Evolutionary conservation across 2,797 vertebrate species (phyloP).

Genomic region (Tadarida brasiliensis): DNA sequence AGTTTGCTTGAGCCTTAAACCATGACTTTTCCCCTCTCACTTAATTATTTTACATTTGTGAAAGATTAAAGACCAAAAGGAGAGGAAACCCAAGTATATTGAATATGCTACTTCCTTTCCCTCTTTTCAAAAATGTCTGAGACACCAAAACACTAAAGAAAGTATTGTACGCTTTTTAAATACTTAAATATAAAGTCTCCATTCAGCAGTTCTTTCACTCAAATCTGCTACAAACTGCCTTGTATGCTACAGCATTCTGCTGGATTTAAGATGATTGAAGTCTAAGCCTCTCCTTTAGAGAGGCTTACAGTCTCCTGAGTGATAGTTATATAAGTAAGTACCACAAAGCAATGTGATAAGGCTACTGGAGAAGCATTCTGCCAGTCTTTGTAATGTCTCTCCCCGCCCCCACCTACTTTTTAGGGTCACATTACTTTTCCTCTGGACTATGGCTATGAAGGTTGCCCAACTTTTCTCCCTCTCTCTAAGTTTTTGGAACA

Average conservation of each 20-base stretch:
- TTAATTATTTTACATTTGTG: slow-evolving; percentile 43
- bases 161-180: neutral
- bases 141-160: neutral
- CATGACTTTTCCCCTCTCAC: neutral
- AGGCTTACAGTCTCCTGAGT: neutral
- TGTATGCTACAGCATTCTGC: neutral
- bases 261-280: neutral
- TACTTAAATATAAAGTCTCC: neutral
- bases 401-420: neutral
- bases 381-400: neutral
- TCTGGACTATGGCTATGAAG: neutral
- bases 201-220: neutral
- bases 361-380: neutral
- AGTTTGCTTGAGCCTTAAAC: neutral
- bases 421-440: neutral
- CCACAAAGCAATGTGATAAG: neutral
- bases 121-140: neutral
- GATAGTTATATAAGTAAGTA: neutral
- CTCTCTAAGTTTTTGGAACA: neutral
- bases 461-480: neutral
- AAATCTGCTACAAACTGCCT: neutral
- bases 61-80: slow-evolving; percentile 17
- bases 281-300: neutral
- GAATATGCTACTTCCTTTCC: neutral
- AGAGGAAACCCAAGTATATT: slow-evolving; percentile 2